phyloP scores from a whole-genome alignment of 2,797 vertebrate genomes.

The Poeciliopsis infans region DNA sequence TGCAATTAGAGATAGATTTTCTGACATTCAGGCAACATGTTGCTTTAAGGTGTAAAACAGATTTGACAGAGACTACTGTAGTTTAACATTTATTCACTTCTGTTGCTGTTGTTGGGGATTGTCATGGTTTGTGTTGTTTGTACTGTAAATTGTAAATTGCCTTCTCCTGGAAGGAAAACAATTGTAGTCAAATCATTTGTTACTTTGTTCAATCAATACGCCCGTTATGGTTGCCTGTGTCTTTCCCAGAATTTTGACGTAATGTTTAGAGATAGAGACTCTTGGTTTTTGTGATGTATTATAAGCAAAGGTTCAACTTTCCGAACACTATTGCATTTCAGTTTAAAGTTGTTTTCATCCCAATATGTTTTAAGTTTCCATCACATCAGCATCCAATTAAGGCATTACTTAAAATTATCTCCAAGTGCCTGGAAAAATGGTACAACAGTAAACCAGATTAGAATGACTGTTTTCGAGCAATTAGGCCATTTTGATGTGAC shows the following conservation, averaged over 20 bases:
- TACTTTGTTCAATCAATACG: not conserved
- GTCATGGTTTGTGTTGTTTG: conserved; percentile 8
- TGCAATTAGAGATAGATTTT: conserved; percentile 48
- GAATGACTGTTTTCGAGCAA: not conserved
- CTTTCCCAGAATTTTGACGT: not conserved
- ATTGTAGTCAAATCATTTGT: not conserved
- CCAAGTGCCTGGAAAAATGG: not conserved
- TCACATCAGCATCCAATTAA: not conserved
- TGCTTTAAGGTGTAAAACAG: conserved; percentile 33
- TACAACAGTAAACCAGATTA: not conserved
- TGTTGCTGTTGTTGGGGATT: conserved; percentile 12
- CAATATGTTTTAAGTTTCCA: not conserved
- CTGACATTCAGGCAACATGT: conserved; percentile 25
- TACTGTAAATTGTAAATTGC: not conserved
- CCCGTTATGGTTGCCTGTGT: not conserved
- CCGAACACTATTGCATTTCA: not conserved
- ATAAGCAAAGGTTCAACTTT: not conserved
- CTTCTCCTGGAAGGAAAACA: conserved; percentile 8
- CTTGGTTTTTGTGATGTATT: not conserved
- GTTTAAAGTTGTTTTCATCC: not conserved
- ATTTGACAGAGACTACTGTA: conserved; percentile 15
- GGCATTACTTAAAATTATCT: not conserved
- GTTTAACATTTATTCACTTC: conserved; percentile 15
- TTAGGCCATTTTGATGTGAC: not conserved
- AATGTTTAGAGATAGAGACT: not conserved